Evolutionary conservation across 1,140 invertebrate genomes (phyloP).

Genomic region (Anagrus nilaparvatae): DNA sequence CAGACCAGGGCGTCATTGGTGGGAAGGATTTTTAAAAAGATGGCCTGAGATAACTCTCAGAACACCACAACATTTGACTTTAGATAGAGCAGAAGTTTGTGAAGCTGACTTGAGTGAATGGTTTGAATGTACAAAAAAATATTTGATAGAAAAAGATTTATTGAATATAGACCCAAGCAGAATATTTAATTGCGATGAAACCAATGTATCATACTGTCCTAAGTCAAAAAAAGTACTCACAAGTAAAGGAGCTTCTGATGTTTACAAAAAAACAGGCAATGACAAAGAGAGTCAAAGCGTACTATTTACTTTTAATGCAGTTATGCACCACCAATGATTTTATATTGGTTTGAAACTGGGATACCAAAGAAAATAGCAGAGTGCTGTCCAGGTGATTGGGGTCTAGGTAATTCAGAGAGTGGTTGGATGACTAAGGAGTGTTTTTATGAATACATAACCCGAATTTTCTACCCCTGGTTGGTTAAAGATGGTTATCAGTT

Average conservation of each 20-base stretch:
- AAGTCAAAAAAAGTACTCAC: conserved; percentile 23
- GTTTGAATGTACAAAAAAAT: not conserved
- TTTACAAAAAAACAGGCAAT: conserved; percentile 19
- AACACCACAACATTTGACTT: conserved; percentile 3
- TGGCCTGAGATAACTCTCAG: not conserved
- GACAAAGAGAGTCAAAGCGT: conserved; percentile 28
- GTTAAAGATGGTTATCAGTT: not conserved
- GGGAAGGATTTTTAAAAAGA: conserved; percentile 12
- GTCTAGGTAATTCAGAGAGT: conserved; percentile 11
- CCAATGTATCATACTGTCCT: conserved; percentile 22
- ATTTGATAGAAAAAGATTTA: not conserved
- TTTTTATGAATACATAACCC: conserved; percentile 16
- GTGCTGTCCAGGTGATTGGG: conserved; percentile 25
- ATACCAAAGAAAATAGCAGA: conserved; percentile 22
- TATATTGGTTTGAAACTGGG: conserved; percentile 24
- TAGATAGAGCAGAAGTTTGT: not conserved
- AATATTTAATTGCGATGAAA: conserved; percentile 18
- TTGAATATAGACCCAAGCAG: conserved; percentile 1
- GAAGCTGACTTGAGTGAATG: not conserved
- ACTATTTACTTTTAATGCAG: conserved; percentile 25
- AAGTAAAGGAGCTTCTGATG: conserved; percentile 23
- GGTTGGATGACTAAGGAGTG: conserved; percentile 15
- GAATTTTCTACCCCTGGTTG: conserved; percentile 4
- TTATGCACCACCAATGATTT: conserved; percentile 27
- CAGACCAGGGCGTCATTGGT: conserved; percentile 14